Conservation (phyloP, 1,140 invertebrate species). For the Gryllus bimaculatus region DNA sequence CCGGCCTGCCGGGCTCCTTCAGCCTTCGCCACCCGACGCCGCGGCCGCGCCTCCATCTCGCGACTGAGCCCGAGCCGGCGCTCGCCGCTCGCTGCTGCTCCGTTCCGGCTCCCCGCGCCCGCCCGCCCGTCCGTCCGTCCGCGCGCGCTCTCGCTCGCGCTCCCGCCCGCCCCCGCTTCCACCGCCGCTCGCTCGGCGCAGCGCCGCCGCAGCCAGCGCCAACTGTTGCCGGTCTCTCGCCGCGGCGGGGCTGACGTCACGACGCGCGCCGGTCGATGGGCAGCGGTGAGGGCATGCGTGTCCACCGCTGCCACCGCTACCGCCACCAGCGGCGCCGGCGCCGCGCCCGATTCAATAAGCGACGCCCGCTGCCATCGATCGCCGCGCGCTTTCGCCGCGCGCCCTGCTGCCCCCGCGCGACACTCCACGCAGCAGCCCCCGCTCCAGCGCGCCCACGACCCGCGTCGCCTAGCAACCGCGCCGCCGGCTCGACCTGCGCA, state of each 20-base stretch:
- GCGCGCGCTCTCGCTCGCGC: too few relatives aligned
- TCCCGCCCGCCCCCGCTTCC: too few relatives aligned
- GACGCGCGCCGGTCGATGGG: background rate
- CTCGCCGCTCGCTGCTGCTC: too few relatives aligned
- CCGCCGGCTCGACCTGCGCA: too few relatives aligned
- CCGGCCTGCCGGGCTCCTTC: too few relatives aligned
- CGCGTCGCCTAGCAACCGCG: background rate
- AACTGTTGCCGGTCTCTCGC: background rate
- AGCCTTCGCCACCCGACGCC: background rate
- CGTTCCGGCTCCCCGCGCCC: background rate
- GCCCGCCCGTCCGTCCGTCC: too few relatives aligned
- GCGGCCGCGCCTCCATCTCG: background rate
- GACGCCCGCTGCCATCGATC: background rate
- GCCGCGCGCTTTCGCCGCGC: too few relatives aligned
- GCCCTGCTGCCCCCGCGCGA: background rate
- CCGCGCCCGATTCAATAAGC: background rate
- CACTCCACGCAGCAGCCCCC: background rate
- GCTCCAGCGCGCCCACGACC: background rate
- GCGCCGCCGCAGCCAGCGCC: background rate
- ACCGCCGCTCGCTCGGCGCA: background rate
- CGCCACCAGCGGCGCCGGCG: too few relatives aligned
- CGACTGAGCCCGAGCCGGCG: background rate
- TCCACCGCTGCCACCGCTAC: background rate
- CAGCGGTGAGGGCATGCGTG: background rate
- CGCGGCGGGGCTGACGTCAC: too few relatives aligned